Evolutionary conservation across 2,797 vertebrate species (phyloP), one percentile per base, ranked within the genome.

Genomic region (Coendou prehensilis): DNA sequence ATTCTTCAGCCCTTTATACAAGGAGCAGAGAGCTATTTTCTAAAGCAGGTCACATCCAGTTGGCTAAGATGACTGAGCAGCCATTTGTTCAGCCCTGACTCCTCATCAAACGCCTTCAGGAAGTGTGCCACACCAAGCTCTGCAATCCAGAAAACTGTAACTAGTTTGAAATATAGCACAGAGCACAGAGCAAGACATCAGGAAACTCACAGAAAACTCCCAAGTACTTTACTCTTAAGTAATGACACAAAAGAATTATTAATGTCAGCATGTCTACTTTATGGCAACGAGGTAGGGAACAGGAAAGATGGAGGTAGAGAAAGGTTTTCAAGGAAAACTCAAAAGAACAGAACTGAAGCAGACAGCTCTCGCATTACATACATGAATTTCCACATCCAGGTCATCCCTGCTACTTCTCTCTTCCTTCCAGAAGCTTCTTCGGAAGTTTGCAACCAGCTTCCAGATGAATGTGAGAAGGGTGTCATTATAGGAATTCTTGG

Each of bases 401-500:
- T 99, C 98, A 6, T 99, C 98, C 61, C 98, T 98, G 97, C 97
- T 98, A 28, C 82, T 98, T 45, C 98, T 98, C 54, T 98, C 98
- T 37, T 98, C 98, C 96, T 98, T 99, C 87, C 98, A 98, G 52
- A 96, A 93, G n/a, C 97, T 98, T 88, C 98, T 98, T 28, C 98
- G 98, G 97, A 99, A 99, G 91, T 98, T 99, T 23, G 99, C 98
- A 23, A 99, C 98, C 98, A 99, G 98, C 87, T 99, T 99, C 99
- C 99, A 99, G 54, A 98, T 98, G 0, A 99, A 99, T 0, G 98
- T 99, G 85, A 99, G 99, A 1, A 99, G 98, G 0, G 98, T 95
- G 0, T 99, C 99, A 0, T 99, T 99, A 64, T 99, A 99, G 64
- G 99, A 99, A 69, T 99, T 99, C 98, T 99, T 99, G 41, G 99